phyloP scores from a whole-genome alignment of 2,113 vertebrate species.

The Oncorhynchus keta region DNA sequence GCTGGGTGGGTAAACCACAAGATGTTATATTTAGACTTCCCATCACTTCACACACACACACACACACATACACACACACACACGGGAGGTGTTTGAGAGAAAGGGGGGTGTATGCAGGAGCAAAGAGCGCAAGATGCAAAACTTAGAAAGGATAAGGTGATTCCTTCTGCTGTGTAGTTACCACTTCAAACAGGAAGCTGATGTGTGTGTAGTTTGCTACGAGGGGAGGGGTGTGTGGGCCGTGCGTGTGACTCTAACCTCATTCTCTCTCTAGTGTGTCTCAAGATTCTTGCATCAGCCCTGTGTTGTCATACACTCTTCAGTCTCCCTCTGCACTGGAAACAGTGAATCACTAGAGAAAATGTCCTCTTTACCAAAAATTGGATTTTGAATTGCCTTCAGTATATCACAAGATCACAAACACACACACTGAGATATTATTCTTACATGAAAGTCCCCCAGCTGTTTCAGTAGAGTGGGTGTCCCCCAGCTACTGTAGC shows the following conservation, averaged over 20 bases:
- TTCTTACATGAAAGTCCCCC: neutral
- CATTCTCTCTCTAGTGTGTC: conserved; percentile 7
- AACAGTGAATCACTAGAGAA: conserved; percentile 4
- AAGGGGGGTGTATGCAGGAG: conserved; percentile 12
- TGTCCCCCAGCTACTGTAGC: neutral
- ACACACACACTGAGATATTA: neutral
- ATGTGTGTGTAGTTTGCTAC: conserved; percentile 5
- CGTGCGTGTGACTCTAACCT: neutral
- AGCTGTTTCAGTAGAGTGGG: no score
- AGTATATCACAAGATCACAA: neutral
- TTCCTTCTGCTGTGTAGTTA: conserved; percentile 52
- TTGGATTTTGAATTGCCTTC: neutral
- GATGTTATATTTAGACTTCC: conserved; percentile 70
- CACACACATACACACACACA: no score
- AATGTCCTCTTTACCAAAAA: neutral
- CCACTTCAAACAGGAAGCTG: conserved; percentile 63
- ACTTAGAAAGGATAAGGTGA: conserved; percentile 56
- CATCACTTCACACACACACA: conserved; percentile 37
- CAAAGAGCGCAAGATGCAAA: conserved; percentile 33
- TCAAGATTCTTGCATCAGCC: conserved; percentile 1
- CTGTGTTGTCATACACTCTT: conserved; percentile 9
- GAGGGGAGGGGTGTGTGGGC: conserved; percentile 1
- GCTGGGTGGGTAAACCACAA: conserved; percentile 55
- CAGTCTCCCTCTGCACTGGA: neutral
- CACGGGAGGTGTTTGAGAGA: no score